Evolutionary conservation across 2,797 vertebrate genomes (phyloP).

Genomic region (Eremophila alpestris): DNA sequence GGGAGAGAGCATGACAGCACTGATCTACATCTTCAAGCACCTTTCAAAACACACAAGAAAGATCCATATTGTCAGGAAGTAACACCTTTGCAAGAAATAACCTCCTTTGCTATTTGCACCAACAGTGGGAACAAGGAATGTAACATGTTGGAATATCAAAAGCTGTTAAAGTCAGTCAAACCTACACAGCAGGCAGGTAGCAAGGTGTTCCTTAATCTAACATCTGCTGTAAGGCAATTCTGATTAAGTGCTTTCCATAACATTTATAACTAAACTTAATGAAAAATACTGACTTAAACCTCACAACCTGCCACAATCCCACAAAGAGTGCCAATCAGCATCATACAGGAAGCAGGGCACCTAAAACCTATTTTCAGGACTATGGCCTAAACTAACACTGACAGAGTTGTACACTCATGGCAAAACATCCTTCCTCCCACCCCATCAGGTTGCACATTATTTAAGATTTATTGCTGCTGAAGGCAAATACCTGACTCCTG

Average conservation of each 20-base stretch:
- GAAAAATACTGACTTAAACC: background rate
- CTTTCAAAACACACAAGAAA: constrained; percentile 71
- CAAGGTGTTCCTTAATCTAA: background rate
- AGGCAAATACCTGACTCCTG: background rate
- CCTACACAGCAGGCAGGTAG: background rate
- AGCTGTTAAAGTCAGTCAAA: background rate
- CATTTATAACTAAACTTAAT: background rate
- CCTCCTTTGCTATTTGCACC: background rate
- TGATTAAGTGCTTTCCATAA: background rate
- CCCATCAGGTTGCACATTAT: background rate
- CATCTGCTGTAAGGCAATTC: background rate
- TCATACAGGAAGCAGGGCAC: background rate
- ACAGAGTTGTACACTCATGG: background rate
- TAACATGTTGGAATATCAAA: background rate
- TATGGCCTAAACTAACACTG: background rate
- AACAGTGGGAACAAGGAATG: background rate
- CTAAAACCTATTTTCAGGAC: background rate
- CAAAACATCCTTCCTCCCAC: background rate
- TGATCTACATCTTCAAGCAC: constrained; percentile 96
- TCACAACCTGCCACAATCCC: background rate
- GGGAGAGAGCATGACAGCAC: constrained; percentile 95
- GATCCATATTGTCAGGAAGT: background rate
- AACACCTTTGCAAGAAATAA: background rate
- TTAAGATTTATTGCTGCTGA: background rate
- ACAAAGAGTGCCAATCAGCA: background rate